Evolutionary conservation across 2,888 invertebrate genomes (phyloP), one percentile per base, ranked within the genome.

Genomic region (Drosophila bunnanda): DNA sequence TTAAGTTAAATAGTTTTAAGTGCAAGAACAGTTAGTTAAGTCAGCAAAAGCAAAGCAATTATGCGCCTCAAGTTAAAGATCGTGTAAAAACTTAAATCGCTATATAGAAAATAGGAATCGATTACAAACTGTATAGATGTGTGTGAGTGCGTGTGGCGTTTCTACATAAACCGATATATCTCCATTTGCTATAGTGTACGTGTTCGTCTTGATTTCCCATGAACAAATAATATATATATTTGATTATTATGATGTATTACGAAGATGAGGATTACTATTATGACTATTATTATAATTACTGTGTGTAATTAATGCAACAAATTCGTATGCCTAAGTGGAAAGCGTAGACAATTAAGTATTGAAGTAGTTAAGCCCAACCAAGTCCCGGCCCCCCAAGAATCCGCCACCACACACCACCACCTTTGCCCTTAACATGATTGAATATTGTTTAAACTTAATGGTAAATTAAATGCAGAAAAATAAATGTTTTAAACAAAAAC

Each of bases 1-100:
- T 85, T 89, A 88, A 89, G 89, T 90, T 89, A 85, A 86, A 89
- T 87, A 89, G 84, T 89, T 88, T 86, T 89, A 86, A 88, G 85
- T 15, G 25, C 52, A n/a, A 59, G n/a, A 56, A 20, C 25, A 50
- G 56, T 66, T 67, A 50, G 56, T 73, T 67, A 62, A 76, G 59
- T 34, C 50, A 25, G 62, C 2, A 61, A 46, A 32, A 58, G 52
- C 34, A 44, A 57, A 69, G 53, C 57, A 55, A 48, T 34, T 61
- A 69, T 74, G 68, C 71, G 52, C 50, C 46, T 8, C 64, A 59
- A 80, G 50, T 41, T 57, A 66, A 73, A 77, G 68, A 56, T 39
- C 69, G 64, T 75, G 69, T 61, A 74, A 76, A 67, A 56, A 54
- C 61, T 60, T 54, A 60, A 55, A 65, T 48, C 67, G 48, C 54